Conservation (phyloP, 2,888 invertebrate genomes). For the Heliconius charithonia region DNA sequence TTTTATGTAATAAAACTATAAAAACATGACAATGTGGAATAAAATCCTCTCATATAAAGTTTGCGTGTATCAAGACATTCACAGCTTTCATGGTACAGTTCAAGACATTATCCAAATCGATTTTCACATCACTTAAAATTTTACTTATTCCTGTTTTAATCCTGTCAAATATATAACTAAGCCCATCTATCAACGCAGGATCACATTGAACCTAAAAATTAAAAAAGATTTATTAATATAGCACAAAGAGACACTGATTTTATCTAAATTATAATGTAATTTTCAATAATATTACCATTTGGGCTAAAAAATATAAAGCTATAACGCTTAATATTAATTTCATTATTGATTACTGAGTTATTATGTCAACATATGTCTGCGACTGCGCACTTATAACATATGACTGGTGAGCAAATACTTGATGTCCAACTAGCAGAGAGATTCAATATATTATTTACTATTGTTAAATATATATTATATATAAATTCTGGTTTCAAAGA, state of each 20-base stretch:
- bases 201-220: constrained; percentile 30
- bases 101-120: constrained; percentile 48
- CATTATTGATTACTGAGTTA: constrained; percentile 22
- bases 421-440: background rate
- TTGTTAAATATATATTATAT: background rate
- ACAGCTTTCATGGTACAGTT: constrained; percentile 48
- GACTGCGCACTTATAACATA: constrained; percentile 21
- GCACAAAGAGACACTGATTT: background rate
- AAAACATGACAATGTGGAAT: background rate
- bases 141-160: constrained; percentile 48
- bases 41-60: constrained; percentile 13
- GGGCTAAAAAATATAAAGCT: constrained; percentile 14
- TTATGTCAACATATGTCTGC: constrained; percentile 20
- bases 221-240: constrained; percentile 3
- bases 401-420: constrained; percentile 26
- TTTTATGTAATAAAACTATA: background rate
- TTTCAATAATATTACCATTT: background rate
- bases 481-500: background rate
- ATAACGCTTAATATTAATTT: constrained; percentile 22
- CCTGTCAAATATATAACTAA: constrained; percentile 49
- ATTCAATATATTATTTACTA: background rate
- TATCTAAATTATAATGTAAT: background rate
- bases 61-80: constrained; percentile 33
- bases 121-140: constrained; percentile 51
- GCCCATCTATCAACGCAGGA: constrained; percentile 39